A percentile compares a stretch with the other conserved stretches of the same genome.
phyloP scores from a whole-genome alignment of 2,797 vertebrate genomes.

The Lutjanus argentimaculatus region DNA sequence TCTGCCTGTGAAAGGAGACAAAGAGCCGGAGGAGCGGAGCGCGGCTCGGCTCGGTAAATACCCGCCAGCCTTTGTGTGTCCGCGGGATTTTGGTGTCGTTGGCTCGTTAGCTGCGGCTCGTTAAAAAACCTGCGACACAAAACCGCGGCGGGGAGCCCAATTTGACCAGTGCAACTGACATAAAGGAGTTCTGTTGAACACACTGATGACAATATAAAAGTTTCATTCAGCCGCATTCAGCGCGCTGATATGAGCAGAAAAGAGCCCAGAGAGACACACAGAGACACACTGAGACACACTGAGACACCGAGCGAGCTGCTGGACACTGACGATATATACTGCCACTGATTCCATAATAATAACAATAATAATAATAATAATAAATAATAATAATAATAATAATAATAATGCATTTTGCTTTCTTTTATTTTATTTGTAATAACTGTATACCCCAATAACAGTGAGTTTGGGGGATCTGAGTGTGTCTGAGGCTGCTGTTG shows the following conservation, averaged over 20 bases:
- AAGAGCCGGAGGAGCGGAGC: conserved; percentile 64
- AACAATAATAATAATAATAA: not conserved
- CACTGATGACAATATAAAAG: conserved; percentile 59
- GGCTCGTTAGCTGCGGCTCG: conserved; percentile 78
- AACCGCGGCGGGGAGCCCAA: conserved; percentile 94
- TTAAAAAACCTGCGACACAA: conserved; percentile 92
- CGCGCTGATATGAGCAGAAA: conserved; percentile 32
- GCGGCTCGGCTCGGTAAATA: conserved; percentile 60
- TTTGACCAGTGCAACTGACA: conserved; percentile 92
- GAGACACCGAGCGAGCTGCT: not conserved
- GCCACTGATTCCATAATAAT: not conserved
- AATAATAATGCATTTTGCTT: not conserved
- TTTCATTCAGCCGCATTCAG: conserved; percentile 61
- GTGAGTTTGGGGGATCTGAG: no score
- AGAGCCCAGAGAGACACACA: not conserved
- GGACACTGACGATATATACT: not conserved
- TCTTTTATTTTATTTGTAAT: not conserved
- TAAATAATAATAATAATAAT: not conserved
- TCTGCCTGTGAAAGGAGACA: conserved; percentile 65
- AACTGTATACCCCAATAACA: not conserved
- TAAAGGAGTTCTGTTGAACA: conserved; percentile 83
- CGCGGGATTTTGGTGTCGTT: conserved; percentile 56
- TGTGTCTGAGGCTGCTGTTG: not conserved
- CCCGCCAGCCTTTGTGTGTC: conserved; percentile 66
- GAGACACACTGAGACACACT: no score